phyloP scores from a whole-genome alignment of 2,888 invertebrate species.

The Drosophila diplacantha region DNA sequence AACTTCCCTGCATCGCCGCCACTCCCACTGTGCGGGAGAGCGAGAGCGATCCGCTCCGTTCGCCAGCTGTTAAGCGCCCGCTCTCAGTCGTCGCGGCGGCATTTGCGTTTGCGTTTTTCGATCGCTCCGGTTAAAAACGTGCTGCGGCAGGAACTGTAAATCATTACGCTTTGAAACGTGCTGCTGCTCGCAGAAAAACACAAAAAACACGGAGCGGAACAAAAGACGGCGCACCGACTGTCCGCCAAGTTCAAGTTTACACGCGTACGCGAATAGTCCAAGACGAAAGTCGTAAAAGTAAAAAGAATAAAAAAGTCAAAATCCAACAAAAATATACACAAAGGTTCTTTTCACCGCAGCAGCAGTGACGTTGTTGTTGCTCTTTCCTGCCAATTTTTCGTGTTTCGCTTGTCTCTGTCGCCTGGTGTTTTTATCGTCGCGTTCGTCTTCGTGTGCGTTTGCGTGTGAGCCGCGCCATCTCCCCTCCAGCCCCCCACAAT shows the following conservation, averaged over 20 bases:
- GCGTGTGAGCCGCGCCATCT: conserved; percentile 35
- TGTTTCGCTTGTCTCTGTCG: conserved; percentile 33
- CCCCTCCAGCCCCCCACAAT: not conserved
- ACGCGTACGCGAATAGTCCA: conserved; percentile 40
- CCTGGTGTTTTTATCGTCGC: conserved; percentile 61
- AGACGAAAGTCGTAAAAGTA: conserved; percentile 51
- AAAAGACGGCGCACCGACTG: conserved; percentile 14
- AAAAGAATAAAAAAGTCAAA: conserved; percentile 25
- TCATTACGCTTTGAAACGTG: conserved; percentile 77
- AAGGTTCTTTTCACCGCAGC: conserved; percentile 32
- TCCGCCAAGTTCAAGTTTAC: conserved; percentile 64
- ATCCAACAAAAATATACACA: conserved; percentile 36
- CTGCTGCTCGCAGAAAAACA: conserved; percentile 35
- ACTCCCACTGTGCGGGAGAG: conserved; percentile 14
- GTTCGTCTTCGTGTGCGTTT: conserved; percentile 33
- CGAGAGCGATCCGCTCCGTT: conserved; percentile 5
- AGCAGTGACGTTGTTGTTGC: conserved; percentile 31
- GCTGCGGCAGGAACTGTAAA: conserved; percentile 76
- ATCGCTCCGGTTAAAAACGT: conserved; percentile 75
- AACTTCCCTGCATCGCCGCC: not conserved
- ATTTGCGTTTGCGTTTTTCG: conserved; percentile 35
- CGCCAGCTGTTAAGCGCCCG: conserved; percentile 27
- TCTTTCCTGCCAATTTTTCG: conserved; percentile 41
- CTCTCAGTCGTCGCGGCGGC: conserved; percentile 21
- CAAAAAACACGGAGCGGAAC: conserved; percentile 4